Conservation (phyloP, 2,797 vertebrate genomes). For the Urocyon cinereoargenteus region DNA sequence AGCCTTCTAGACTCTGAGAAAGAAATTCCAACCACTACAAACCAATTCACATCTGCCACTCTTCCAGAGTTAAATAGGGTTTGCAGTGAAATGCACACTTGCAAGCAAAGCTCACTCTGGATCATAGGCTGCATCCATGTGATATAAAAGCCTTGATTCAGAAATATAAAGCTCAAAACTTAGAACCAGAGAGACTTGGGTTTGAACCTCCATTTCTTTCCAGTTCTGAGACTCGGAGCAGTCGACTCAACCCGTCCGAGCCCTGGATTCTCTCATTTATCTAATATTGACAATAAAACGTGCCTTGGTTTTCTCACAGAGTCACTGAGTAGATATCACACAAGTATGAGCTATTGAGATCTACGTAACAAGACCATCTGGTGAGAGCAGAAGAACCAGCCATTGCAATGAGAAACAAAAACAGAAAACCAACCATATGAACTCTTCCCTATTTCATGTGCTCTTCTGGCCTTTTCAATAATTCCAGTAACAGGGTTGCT, state of each 20-base stretch:
- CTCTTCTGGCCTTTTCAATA: neutral
- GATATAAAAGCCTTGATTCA: neutral
- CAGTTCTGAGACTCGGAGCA: neutral
- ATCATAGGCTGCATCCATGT: accelerated
- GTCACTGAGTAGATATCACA: neutral
- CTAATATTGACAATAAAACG: neutral
- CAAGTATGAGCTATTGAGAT: accelerated
- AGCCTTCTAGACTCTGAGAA: neutral
- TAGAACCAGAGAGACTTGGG: neutral
- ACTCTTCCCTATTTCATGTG: neutral
- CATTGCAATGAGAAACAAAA: neutral
- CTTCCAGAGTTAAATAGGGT: neutral
- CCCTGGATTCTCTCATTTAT: neutral
- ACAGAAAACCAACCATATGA: neutral
- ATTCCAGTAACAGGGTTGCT: neutral
- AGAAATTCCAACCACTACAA: neutral
- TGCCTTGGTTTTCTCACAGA: neutral
- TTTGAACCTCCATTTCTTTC: neutral
- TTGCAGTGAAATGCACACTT: neutral
- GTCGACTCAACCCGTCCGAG: neutral
- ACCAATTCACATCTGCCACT: neutral
- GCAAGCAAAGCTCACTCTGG: neutral
- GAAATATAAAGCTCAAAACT: neutral
- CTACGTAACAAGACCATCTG: neutral
- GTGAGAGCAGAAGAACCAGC: neutral